Conservation (phyloP, 2,113 vertebrate species). For the Percopsis transmontana region DNA sequence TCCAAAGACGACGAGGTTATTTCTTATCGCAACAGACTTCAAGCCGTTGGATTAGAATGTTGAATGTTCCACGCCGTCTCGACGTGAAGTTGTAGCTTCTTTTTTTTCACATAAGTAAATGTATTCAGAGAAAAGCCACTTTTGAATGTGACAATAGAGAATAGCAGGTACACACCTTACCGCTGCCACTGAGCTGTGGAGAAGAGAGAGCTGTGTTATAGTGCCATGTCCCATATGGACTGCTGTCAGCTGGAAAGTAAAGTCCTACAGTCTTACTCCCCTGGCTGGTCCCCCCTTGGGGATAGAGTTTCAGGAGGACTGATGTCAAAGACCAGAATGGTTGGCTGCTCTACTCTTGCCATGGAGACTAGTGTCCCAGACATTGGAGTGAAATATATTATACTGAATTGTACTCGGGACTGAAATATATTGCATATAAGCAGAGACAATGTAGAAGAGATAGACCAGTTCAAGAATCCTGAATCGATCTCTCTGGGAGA, state of each 20-base stretch:
- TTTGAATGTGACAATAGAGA: neutral
- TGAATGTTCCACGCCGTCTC: neutral
- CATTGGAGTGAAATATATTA: neutral
- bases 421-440: no score
- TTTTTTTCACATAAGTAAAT: neutral
- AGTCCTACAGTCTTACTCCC: conserved; percentile 12
- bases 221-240: conserved; percentile 47
- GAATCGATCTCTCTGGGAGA: no score
- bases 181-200: conserved; percentile 18
- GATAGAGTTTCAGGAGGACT: conserved; percentile 1
- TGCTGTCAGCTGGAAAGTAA: conserved; percentile 38
- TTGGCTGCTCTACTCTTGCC: neutral
- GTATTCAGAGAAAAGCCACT: neutral
- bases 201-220: conserved; percentile 50
- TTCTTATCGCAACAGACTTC: neutral
- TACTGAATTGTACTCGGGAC: no score
- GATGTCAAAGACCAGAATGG: conserved; percentile 28
- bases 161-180: conserved; percentile 22
- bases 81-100: neutral
- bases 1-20: no score
- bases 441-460: no score
- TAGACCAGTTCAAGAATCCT: no score
- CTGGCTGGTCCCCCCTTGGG: conserved; percentile 19
- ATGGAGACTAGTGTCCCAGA: neutral
- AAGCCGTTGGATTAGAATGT: neutral